Evolutionary conservation across 2,888 invertebrate genomes (phyloP).

Genomic region (Crocallis elinguaria): DNA sequence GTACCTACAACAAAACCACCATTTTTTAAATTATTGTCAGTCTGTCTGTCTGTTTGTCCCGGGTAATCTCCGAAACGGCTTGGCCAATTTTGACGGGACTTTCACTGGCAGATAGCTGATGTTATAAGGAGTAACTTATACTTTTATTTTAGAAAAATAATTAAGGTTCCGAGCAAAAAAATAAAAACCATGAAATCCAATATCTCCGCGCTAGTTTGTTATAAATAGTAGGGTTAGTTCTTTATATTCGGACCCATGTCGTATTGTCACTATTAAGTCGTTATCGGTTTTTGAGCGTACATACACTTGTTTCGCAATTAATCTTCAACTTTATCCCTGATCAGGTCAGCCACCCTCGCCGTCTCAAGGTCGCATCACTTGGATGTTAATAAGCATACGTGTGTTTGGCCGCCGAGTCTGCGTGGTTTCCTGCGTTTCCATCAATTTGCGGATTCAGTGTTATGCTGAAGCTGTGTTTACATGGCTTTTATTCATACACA

Average conservation of each 20-base stretch:
- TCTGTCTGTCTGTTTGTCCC: too few relatives aligned
- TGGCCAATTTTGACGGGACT: too few relatives aligned
- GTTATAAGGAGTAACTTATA: too few relatives aligned
- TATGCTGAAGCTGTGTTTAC: background rate
- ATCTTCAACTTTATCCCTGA: conserved; percentile 39
- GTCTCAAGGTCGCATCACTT: conserved; percentile 69
- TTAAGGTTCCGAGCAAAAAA: background rate
- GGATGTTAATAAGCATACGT: conserved; percentile 47
- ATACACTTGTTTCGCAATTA: background rate
- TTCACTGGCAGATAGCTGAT: too few relatives aligned
- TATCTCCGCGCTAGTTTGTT: background rate
- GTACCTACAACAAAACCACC: too few relatives aligned
- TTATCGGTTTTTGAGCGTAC: too few relatives aligned
- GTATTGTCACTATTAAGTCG: too few relatives aligned
- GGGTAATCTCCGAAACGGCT: too few relatives aligned
- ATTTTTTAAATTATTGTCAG: too few relatives aligned
- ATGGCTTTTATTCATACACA: background rate
- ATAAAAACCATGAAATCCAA: background rate
- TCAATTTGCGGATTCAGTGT: conserved; percentile 48
- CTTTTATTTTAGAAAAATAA: too few relatives aligned
- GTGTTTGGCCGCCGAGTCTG: conserved; percentile 55
- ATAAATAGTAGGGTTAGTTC: too few relatives aligned
- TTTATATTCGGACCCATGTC: too few relatives aligned
- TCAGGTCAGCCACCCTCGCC: conserved; percentile 61
- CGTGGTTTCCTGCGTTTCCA: conserved; percentile 68